These are phyloP conservation scores for Lomographa bimaculata DNA, from an alignment of 2,888 invertebrate species.

Conservation along the genomic window DNA sequence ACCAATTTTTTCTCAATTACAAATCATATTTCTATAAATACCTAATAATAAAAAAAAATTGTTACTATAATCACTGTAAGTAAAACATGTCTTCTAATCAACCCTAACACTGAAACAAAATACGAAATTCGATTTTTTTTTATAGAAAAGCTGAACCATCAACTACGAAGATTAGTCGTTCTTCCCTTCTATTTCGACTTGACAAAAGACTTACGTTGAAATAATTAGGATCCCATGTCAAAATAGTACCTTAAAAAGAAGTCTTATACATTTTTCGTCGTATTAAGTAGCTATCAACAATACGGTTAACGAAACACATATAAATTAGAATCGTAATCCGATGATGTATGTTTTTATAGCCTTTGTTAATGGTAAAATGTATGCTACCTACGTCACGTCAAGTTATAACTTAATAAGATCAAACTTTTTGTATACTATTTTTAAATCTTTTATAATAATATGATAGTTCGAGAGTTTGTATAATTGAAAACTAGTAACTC, in stretches of 20 bases:
- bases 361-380: slow-evolving; percentile 44
- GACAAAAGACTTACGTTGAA: slow-evolving; percentile 70
- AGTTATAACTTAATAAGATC: slow-evolving; percentile 70
- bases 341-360: slow-evolving; percentile 48
- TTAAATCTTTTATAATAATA: too few species aligned
- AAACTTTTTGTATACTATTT: slow-evolving; percentile 26
- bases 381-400: slow-evolving; percentile 44
- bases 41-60: too few species aligned
- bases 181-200: slow-evolving; percentile 44
- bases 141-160: slow-evolving; percentile 55
- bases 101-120: too few species aligned
- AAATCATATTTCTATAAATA: too few species aligned
- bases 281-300: slow-evolving; percentile 68
- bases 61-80: too few species aligned
- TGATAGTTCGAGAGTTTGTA: too few species aligned
- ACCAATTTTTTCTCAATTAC: too few species aligned
- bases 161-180: slow-evolving; percentile 47
- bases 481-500: too few species aligned
- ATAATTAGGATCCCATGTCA: slow-evolving; percentile 78
- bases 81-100: too few species aligned
- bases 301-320: slow-evolving; percentile 62
- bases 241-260: slow-evolving; percentile 64
- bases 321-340: slow-evolving; percentile 76
- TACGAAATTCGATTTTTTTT: too few species aligned
- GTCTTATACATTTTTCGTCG: slow-evolving; percentile 54